phyloP scores from a whole-genome alignment of 2,888 invertebrate species.

The Tetramorium bicarinatum region DNA sequence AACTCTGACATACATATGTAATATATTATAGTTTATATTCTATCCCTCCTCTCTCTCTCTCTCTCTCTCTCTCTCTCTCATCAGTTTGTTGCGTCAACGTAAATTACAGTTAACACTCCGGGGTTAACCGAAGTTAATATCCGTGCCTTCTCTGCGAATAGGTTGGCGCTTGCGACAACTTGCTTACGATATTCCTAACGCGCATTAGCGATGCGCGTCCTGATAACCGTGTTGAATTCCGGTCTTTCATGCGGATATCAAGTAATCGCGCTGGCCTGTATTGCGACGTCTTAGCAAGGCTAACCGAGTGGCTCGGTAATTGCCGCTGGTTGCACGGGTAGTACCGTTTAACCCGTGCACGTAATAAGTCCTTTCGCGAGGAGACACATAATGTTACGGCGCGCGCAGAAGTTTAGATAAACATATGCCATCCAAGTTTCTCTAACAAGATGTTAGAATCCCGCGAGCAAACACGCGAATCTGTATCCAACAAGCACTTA shows the following conservation, averaged over 20 bases:
- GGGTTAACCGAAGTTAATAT: constrained; percentile 42
- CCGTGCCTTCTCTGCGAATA: constrained; percentile 38
- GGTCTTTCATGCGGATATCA: constrained; percentile 70
- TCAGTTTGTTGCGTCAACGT: neutral
- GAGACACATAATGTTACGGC: constrained; percentile 32
- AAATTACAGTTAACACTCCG: neutral
- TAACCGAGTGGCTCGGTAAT: constrained; percentile 47
- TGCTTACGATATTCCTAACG: constrained; percentile 68
- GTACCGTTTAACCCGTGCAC: constrained; percentile 65
- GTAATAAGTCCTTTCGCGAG: constrained; percentile 36
- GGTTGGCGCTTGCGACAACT: constrained; percentile 45
- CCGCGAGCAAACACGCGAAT: constrained; percentile 15
- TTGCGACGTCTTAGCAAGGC: constrained; percentile 56
- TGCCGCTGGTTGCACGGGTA: constrained; percentile 39
- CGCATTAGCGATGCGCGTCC: constrained; percentile 60
- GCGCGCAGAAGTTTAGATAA: constrained; percentile 32
- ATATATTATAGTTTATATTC: neutral
- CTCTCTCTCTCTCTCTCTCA: too few species aligned
- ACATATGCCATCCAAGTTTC: constrained; percentile 35
- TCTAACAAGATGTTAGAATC: constrained; percentile 25
- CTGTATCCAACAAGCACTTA: constrained; percentile 15
- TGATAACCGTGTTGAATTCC: constrained; percentile 71
- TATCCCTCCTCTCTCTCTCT: neutral
- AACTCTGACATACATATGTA: neutral
- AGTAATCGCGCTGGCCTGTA: constrained; percentile 63